Percentiles rank a stretch among this genome's conserved stretches.
Conservation (phyloP, 37 sponge, comb jelly and placozoan genomes). For the Aplysina aerophoba region DNA sequence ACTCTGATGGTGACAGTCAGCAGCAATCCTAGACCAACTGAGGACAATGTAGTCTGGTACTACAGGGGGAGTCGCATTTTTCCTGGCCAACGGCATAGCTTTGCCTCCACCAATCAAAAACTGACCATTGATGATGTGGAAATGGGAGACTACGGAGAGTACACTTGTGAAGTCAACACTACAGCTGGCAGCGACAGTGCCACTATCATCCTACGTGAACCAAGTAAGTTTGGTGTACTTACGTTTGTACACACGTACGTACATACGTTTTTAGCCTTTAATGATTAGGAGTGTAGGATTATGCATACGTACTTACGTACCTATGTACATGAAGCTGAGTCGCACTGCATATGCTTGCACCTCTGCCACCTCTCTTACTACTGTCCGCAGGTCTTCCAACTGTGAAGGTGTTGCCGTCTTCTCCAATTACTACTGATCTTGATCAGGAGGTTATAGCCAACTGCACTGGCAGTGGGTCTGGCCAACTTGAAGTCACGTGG, state of each 20-base stretch:
- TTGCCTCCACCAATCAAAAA: not conserved
- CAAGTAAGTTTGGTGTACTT: not conserved
- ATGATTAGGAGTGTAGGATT: no score
- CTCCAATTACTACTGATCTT: not conserved
- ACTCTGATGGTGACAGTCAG: not conserved
- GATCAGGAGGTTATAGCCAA: not conserved
- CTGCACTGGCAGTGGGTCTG: conserved; percentile 8
- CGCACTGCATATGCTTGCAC: not conserved
- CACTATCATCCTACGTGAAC: not conserved
- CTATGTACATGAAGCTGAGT: no score
- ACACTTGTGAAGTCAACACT: not conserved
- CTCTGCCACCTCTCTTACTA: no score
- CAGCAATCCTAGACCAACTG: not conserved
- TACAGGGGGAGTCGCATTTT: not conserved
- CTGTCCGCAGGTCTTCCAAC: not conserved
- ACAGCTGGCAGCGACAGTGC: not conserved
- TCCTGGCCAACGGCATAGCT: not conserved
- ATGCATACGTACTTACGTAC: no score
- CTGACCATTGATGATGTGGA: not conserved
- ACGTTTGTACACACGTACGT: not conserved
- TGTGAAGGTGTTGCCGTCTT: not conserved
- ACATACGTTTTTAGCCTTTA: not conserved
- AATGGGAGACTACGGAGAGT: conserved; percentile 4
- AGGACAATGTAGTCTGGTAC: not conserved
- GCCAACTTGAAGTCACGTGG: not conserved